Base-by-base conservation (phyloP, 1,140 invertebrate genomes). In the Dysdera silvatica region DNA sequence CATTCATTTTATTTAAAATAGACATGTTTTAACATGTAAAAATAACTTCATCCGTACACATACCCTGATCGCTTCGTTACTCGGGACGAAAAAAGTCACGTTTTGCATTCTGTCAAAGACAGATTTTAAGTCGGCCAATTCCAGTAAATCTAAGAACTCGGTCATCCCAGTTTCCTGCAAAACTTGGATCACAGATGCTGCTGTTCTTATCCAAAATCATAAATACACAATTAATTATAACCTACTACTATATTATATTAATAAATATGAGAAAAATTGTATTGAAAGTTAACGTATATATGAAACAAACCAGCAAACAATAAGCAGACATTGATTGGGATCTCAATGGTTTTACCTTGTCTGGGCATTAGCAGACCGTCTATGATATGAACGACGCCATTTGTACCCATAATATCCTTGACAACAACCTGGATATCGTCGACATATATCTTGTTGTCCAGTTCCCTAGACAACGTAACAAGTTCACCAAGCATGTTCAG, bases 341-440 rank as follows among this genome's bases (percentile, higher is more conserved):
- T n/a, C n/a, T n/a, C n/a, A n/a, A 48, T 0, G 20, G 28, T n/a
- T 0, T 18, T 60, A 65, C 63, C 56, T 26, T 65, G 56, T 7
- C 41, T 47, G 16, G 63, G 74, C 77, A 71, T 69, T 10, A 83
- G 65, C 2, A 81, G 69, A 43, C 75, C 70, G 41, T 81, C 78
- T 5, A 83, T 72, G 6, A 80, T 71, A 67, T 84, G 82, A 10
- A 83, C 75, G 26, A 82, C 75, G 1, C 80, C 80, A 66, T 81
- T 81, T 0, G 70, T 75, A 2, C 79, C 78, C 65, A 82, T 76
- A 53, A 79, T 71, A 63, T 83, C 81, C 26, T 69, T 71, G 4
- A 67, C 70, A n/a, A 78, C 69, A 24, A 81, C 70, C 64, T 79
- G 74, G 20, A 71, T 73, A 35, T 74, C 75, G 31, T 80, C 72